Conservation (phyloP, 2,888 invertebrate species). For the Archips xylosteana region DNA sequence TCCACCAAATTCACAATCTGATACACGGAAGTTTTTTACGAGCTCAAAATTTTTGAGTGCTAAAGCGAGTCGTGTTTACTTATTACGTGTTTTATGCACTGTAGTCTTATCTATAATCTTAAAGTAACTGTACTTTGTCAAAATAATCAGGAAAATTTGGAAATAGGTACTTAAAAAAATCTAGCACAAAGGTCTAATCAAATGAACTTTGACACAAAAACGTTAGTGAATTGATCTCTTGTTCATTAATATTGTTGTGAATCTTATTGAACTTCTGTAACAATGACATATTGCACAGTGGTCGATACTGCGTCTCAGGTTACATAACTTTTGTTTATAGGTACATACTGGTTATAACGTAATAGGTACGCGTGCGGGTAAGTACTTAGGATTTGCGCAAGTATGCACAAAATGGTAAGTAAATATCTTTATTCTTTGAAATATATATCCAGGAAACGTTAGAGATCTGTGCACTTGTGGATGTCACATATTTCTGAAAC, state of each 20-base stretch:
- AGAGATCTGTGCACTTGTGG: too few species aligned
- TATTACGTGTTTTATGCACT: too few species aligned
- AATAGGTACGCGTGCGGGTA: conserved; percentile 10
- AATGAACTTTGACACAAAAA: conserved; percentile 31
- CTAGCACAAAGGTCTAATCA: conserved; percentile 32
- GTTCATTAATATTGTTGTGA: conserved; percentile 35
- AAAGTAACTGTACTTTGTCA: neutral
- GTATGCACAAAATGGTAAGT: conserved; percentile 11
- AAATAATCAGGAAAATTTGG: neutral
- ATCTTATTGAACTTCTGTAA: conserved; percentile 43
- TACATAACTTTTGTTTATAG: conserved; percentile 47
- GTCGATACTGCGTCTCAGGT: conserved; percentile 46
- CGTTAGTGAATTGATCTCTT: conserved; percentile 23
- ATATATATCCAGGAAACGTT: neutral
- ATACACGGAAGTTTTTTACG: too few species aligned
- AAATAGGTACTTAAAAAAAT: conserved; percentile 5
- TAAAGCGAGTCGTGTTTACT: too few species aligned
- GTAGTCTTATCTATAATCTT: neutral
- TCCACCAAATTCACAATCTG: too few species aligned
- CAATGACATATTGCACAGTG: conserved; percentile 52
- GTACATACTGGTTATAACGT: conserved; percentile 29
- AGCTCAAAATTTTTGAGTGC: too few species aligned
- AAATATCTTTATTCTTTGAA: conserved; percentile 14
- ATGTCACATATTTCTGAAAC: too few species aligned
- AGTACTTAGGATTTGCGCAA: conserved; percentile 10